Conservation (phyloP, 1,140 invertebrate genomes). For the Pectinophora gossypiella region DNA sequence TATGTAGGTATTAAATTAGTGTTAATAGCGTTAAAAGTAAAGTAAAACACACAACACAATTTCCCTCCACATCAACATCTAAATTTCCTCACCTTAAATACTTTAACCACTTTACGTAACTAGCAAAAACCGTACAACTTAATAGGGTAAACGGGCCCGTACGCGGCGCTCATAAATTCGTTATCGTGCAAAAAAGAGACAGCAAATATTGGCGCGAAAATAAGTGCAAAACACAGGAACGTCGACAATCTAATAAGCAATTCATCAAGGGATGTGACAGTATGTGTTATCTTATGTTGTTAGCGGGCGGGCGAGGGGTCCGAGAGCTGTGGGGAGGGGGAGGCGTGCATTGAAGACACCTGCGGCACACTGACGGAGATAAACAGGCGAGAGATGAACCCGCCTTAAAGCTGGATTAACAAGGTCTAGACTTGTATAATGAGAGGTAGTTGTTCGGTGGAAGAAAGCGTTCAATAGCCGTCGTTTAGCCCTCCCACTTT, state of each 20-base stretch:
- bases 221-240: constrained; percentile 36
- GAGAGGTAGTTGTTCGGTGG: constrained; percentile 22
- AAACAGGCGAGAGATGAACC: constrained; percentile 47
- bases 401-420: constrained; percentile 47
- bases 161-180: constrained; percentile 26
- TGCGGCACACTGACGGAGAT: constrained; percentile 50
- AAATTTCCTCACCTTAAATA: background rate
- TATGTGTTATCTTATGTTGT: constrained; percentile 45
- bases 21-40: no score
- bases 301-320: constrained; percentile 10
- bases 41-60: no score
- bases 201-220: constrained; percentile 34
- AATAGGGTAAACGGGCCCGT: constrained; percentile 27
- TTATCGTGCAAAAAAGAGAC: constrained; percentile 21
- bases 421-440: constrained; percentile 57
- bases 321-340: constrained; percentile 11
- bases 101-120: constrained; percentile 1
- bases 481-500: no score
- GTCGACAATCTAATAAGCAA: constrained; percentile 58
- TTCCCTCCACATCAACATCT: no score
- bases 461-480: background rate
- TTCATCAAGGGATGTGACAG: constrained; percentile 59
- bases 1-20: no score
- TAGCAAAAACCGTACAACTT: constrained; percentile 32
- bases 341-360: constrained; percentile 39